Conservation (phyloP, 92 coral and sea anemone species). For the Isaurus tuberculatus region DNA sequence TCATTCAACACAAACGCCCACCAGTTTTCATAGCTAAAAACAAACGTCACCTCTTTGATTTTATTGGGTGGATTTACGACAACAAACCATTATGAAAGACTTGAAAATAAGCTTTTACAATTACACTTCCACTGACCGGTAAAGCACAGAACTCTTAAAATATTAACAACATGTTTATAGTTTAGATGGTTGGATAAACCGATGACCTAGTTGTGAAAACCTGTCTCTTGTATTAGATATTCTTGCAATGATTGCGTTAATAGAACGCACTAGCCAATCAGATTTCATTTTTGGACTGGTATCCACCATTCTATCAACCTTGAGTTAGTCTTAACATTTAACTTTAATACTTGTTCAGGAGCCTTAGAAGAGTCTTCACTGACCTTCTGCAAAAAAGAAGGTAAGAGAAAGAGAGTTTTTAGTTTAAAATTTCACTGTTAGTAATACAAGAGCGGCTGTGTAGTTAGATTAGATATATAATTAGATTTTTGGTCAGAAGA, state of each 20-base stretch:
- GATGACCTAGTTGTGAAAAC: conserved; percentile 46
- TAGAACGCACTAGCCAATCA: conserved; percentile 36
- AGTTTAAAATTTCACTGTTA: not conserved
- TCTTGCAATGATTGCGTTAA: conserved; percentile 50
- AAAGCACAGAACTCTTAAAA: conserved; percentile 32
- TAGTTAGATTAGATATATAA: not conserved
- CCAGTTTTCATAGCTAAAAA: conserved; percentile 25
- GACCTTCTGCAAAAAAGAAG: conserved; percentile 48
- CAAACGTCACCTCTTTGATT: conserved; percentile 4
- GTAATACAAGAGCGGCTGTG: not conserved
- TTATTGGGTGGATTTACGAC: conserved; percentile 45
- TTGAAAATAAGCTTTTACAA: conserved; percentile 59
- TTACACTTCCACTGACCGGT: conserved; percentile 38
- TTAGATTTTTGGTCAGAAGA: not conserved
- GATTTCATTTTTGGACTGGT: conserved; percentile 35
- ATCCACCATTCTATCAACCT: not conserved
- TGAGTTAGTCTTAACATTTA: conserved; percentile 26
- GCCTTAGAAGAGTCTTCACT: conserved; percentile 39
- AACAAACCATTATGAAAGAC: conserved; percentile 79
- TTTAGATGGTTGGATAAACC: conserved; percentile 26
- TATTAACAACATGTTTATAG: conserved; percentile 36
- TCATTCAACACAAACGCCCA: conserved; percentile 34
- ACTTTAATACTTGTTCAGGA: conserved; percentile 16
- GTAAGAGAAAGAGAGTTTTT: conserved; percentile 20
- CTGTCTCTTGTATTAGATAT: conserved; percentile 30